Conservation (phyloP, 2,888 invertebrate genomes). For the Patella depressa region DNA sequence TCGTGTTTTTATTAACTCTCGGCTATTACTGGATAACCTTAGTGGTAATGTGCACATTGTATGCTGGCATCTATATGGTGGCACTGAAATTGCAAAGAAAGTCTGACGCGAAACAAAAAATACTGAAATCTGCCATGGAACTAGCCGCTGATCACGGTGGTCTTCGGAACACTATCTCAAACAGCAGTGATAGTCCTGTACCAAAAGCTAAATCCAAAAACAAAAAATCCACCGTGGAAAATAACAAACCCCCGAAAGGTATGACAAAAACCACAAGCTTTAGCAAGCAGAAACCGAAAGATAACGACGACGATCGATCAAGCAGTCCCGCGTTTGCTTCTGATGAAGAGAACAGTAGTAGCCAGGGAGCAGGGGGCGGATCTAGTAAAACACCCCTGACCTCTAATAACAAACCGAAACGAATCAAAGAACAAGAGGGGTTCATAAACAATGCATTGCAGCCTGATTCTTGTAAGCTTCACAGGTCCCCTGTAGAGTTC, state of each 20-base stretch:
- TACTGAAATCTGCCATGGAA: conserved; percentile 72
- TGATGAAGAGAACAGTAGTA: conserved; percentile 81
- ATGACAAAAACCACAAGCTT: conserved; percentile 37
- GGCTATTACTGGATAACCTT: conserved; percentile 98
- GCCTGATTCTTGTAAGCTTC: conserved; percentile 18
- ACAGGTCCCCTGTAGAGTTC: conserved; percentile 6
- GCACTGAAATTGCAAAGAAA: conserved; percentile 98
- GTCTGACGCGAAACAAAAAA: conserved; percentile 94
- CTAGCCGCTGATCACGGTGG: conserved; percentile 75
- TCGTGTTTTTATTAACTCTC: conserved; percentile 96
- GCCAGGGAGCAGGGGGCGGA: conserved; percentile 35
- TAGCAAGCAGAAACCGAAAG: conserved; percentile 41
- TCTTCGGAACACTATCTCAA: conserved; percentile 17
- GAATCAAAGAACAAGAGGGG: conserved; percentile 8
- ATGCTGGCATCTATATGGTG: conserved; percentile 97
- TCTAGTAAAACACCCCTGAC: conserved; percentile 18
- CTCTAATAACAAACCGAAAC: conserved; percentile 20
- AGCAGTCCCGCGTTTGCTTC: conserved; percentile 94
- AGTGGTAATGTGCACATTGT: conserved; percentile 93
- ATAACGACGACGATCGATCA: conserved; percentile 81
- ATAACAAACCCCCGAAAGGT: conserved; percentile 30
- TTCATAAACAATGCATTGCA: conserved; percentile 26
- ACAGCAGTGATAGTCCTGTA: conserved; percentile 25
- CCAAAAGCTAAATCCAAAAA: conserved; percentile 31
- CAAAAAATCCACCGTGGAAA: conserved; percentile 20